phyloP scores from a whole-genome alignment of 1,140 invertebrate genomes.

The Sitophilus oryzae region DNA sequence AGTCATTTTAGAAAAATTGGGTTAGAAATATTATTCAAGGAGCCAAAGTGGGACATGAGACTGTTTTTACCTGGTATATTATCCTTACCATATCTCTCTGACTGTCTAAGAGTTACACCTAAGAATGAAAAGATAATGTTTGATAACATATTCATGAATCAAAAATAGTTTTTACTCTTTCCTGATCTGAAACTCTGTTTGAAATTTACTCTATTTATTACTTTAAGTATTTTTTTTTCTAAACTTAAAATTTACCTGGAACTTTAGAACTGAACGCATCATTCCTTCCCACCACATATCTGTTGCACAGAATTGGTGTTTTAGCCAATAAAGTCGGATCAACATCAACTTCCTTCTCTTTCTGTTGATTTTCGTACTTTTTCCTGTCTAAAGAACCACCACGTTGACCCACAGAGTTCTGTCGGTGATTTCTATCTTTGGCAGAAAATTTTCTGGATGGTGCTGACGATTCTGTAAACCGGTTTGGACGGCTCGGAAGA shows the following conservation, averaged over 20 bases:
- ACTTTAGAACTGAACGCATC: slow-evolving; percentile 38
- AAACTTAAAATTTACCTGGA: slow-evolving; percentile 30
- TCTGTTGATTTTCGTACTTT: slow-evolving; percentile 21
- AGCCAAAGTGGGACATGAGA: neutral
- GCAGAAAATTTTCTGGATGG: neutral
- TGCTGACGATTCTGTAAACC: slow-evolving; percentile 15
- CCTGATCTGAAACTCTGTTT: too few relatives aligned
- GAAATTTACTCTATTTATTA: too few relatives aligned
- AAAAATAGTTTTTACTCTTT: too few relatives aligned
- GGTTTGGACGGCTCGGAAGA: slow-evolving; percentile 31
- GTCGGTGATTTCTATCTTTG: neutral
- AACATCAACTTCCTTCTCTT: slow-evolving; percentile 33
- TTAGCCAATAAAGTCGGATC: slow-evolving; percentile 43
- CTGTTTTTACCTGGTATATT: neutral
- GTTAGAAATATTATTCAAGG: neutral
- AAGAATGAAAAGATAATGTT: neutral
- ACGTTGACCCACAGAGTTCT: slow-evolving; percentile 1
- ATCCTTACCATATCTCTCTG: neutral
- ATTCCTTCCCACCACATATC: slow-evolving; percentile 59
- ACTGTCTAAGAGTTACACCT: neutral
- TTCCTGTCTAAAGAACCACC: slow-evolving; percentile 46
- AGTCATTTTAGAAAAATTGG: too few relatives aligned
- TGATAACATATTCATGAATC: too few relatives aligned
- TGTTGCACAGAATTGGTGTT: slow-evolving; percentile 63
- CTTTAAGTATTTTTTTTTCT: too few relatives aligned